Evolutionary conservation across 2,888 invertebrate genomes (phyloP), one percentile per base, ranked within the genome.

Genomic region (Chromoteleia sp.): DNA sequence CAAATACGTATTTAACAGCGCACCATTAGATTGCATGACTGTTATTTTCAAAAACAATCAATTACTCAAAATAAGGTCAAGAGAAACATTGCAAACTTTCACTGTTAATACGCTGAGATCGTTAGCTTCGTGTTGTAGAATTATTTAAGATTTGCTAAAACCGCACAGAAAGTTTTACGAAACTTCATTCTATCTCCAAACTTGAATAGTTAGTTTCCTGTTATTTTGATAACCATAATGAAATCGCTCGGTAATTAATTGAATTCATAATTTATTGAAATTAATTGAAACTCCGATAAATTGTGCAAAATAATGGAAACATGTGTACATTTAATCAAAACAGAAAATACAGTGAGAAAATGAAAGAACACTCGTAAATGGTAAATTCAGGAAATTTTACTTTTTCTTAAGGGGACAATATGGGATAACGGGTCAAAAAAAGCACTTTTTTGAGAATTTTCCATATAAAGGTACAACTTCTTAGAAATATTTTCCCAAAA

Each of bases 181-280:
- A 54, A 54, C 52, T 54, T 54, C 7, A 17, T 17, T 19, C 43
- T 8, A 30, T 1, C 52, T 54, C 15, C 15, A 15, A 54, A 33
- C 33, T 30, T 21, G 30, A 30, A 30, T 33, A 33, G 15, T 33
- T 54, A 33, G 52, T 54, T 54, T 33, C 30, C 52, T 17, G 15
- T 54, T 54, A 54, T 54, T 54, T 30, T 54, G 52, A 33, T 54
- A 54, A 33, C 17, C 52, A 15, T 54, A 54, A 54, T 33, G 33
- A 33, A 54, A 10, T 56, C 7, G 19, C 36, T 36, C 1, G n/a
- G 19, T 36, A 36, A 56, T 19, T 36, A 15, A 33, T 17, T 30
- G 33, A 54, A 33, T 54, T 33, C 15, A 33, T 54, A 54, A 54
- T 33, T 33, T 12, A 14, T 48, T n/a, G 48, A 19, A 48, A 48